Conservation (phyloP, 1,140 invertebrate species). For the Tenebrio molitor region DNA sequence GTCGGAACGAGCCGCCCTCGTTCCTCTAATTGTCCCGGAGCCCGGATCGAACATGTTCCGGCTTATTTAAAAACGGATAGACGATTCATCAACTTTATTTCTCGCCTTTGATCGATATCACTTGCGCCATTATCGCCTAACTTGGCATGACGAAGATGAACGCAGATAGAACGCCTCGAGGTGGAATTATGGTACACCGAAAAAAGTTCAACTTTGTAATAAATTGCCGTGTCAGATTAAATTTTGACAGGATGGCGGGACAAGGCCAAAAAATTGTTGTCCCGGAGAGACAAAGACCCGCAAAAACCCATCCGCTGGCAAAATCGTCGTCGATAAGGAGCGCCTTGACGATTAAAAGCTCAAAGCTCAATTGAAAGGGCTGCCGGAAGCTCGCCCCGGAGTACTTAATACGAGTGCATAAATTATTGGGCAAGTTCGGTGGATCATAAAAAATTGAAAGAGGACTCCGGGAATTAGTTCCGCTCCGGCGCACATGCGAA, state of each 20-base stretch:
- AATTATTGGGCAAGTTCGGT: constrained; percentile 9
- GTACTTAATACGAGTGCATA: constrained; percentile 10
- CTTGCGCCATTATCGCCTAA: constrained; percentile 5
- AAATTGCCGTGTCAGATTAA: constrained; percentile 44
- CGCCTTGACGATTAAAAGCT: constrained; percentile 37
- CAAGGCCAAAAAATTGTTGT: constrained; percentile 27
- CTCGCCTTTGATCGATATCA: constrained; percentile 37
- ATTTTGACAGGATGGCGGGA: constrained; percentile 39
- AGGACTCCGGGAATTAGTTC: background rate
- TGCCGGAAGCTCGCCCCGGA: no score
- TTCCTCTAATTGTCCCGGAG: constrained; percentile 36
- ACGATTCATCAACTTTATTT: constrained; percentile 43
- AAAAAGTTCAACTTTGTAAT: constrained; percentile 43
- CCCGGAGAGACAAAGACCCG: background rate
- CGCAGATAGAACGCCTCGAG: constrained; percentile 27
- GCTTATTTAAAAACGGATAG: constrained; percentile 21
- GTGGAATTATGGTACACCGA: constrained; percentile 18
- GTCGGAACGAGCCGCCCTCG: background rate
- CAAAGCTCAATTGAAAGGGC: background rate
- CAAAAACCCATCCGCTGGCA: constrained; percentile 6
- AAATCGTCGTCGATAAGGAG: no score
- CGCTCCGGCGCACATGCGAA: background rate
- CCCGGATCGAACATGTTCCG: no score
- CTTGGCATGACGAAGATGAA: constrained; percentile 43
- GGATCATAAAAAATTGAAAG: no score